Conservation (phyloP, 2,113 vertebrate genomes). For the Cervus canadensis region DNA sequence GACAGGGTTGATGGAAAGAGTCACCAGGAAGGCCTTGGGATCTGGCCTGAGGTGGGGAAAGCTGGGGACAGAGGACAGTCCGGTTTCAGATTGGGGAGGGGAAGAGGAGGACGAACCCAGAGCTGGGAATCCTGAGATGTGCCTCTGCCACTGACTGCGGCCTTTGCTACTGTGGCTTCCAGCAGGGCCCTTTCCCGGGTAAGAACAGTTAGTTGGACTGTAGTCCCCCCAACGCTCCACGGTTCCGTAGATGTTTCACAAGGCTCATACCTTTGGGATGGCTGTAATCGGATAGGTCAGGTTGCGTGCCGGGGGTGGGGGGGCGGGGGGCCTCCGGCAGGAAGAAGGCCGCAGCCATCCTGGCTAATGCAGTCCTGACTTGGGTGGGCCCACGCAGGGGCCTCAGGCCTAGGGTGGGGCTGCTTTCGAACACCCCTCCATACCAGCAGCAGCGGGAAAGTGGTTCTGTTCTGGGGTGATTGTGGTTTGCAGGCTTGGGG, state of each 20-base stretch:
- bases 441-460: fast-evolving
- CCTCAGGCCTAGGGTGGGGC: conserved; percentile 12
- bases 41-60: not conserved
- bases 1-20: not conserved
- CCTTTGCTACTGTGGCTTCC: not conserved
- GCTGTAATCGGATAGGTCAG: not conserved
- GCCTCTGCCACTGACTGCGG: not conserved
- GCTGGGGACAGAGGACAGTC: not conserved
- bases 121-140: not conserved
- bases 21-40: not conserved
- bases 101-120: not conserved
- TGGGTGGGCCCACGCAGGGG: not conserved
- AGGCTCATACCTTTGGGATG: not conserved
- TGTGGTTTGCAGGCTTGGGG: not conserved
- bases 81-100: not conserved
- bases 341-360: conserved; percentile 45
- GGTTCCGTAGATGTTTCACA: not conserved
- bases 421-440: not conserved
- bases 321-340: not conserved
- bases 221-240: not conserved
- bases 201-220: not conserved
- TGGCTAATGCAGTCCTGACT: not conserved
- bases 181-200: not conserved
- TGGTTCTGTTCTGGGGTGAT: not conserved
- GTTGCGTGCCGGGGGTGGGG: not conserved